A percentile compares a stretch with the other conserved stretches of the same genome.
Evolutionary conservation across 2,797 vertebrate species (phyloP).

Genomic region (Enteromius viviparus): DNA sequence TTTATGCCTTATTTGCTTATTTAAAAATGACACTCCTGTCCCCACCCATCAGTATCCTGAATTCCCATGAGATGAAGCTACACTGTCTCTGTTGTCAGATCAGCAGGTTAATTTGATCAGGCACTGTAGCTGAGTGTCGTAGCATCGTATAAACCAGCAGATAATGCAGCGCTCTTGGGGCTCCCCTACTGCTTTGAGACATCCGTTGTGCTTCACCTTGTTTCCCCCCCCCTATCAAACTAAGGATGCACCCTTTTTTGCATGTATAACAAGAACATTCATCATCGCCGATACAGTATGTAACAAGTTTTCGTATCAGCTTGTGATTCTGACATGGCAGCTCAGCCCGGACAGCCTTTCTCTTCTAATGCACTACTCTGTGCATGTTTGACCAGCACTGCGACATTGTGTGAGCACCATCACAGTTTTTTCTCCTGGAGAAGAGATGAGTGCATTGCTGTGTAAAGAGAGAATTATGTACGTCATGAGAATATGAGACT

Average conservation of each 20-base stretch:
- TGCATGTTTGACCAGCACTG: slow-evolving; percentile 31
- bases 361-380: slow-evolving; percentile 35
- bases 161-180: slow-evolving; percentile 35
- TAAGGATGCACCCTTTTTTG: not conserved
- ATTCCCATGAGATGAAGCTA: not conserved
- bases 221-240: not conserved
- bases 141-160: slow-evolving; percentile 46
- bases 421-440: slow-evolving; percentile 1
- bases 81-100: not conserved
- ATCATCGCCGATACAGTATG: not conserved
- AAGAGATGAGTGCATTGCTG: not conserved
- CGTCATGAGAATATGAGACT: slow-evolving; percentile 3
- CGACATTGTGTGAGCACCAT: not conserved
- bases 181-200: not conserved
- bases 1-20: slow-evolving; percentile 26
- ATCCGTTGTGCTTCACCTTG: not conserved
- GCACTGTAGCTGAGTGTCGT: slow-evolving; percentile 31
- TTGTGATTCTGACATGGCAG: slow-evolving; percentile 67
- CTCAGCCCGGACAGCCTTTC: slow-evolving; percentile 55
- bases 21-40: slow-evolving; percentile 27
- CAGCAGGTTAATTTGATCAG: slow-evolving; percentile 26
- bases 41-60: not conserved
- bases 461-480: slow-evolving; percentile 1
- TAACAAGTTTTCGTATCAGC: slow-evolving; percentile 43
- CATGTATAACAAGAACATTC: not conserved